phyloP scores from a whole-genome alignment of 2,888 invertebrate species.

The Cheilosia soror region DNA sequence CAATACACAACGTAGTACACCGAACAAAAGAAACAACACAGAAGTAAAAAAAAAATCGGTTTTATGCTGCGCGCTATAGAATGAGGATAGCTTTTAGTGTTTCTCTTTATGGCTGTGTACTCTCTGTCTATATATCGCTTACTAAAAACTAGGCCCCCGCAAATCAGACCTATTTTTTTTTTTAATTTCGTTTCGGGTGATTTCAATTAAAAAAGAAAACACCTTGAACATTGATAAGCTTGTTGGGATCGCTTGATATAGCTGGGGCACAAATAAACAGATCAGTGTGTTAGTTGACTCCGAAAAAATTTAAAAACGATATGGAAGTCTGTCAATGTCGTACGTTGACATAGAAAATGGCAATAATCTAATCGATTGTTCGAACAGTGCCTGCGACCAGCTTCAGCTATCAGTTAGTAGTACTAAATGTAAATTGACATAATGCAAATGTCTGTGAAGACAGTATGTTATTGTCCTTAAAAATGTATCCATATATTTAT shows the following conservation, averaged over 20 bases:
- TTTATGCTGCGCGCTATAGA: slow-evolving; percentile 48
- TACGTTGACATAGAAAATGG: slow-evolving; percentile 59
- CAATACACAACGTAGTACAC: slow-evolving; percentile 53
- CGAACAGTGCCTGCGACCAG: not conserved
- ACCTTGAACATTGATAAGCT: slow-evolving; percentile 63
- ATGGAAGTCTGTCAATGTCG: slow-evolving; percentile 51
- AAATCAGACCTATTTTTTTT: slow-evolving; percentile 49
- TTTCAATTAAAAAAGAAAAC: slow-evolving; percentile 59
- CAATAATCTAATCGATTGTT: slow-evolving; percentile 18
- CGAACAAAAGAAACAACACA: slow-evolving; percentile 62
- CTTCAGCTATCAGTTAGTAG: not conserved
- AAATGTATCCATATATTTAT: too few relatives aligned
- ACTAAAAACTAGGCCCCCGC: slow-evolving; percentile 54
- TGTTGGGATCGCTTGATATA: slow-evolving; percentile 33
- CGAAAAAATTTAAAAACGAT: not conserved
- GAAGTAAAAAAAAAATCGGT: slow-evolving; percentile 50
- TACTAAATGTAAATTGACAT: not conserved
- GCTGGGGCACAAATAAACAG: slow-evolving; percentile 18
- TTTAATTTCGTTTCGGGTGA: slow-evolving; percentile 51
- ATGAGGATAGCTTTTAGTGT: slow-evolving; percentile 46
- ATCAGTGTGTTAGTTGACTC: slow-evolving; percentile 7
- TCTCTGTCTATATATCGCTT: slow-evolving; percentile 6
- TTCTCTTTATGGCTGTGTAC: slow-evolving; percentile 25
- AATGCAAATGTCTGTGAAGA: not conserved
- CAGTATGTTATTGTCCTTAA: too few relatives aligned